A percentile compares a stretch with the other conserved stretches of the same genome.
Conservation (phyloP, 2,113 vertebrate species). For the Pedetes capensis region DNA sequence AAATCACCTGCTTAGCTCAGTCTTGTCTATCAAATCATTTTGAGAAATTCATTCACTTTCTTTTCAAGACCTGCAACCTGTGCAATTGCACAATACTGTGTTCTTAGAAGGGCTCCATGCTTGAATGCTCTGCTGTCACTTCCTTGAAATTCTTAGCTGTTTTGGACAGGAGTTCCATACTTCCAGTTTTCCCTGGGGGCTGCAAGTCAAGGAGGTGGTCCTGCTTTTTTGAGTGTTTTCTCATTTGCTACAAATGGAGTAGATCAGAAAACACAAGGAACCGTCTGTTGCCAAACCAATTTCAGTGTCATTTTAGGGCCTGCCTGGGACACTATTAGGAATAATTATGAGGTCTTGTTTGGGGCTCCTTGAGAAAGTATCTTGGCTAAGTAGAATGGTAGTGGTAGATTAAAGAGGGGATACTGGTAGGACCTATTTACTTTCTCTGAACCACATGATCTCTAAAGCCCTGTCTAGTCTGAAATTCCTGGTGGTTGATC, state of each 20-base stretch:
- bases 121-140: neutral
- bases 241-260: too few relatives aligned
- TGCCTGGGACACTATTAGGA: neutral
- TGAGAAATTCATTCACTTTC: neutral
- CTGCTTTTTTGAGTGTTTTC: neutral
- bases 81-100: neutral
- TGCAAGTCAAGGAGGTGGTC: neutral
- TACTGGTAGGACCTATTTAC: neutral
- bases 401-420: neutral
- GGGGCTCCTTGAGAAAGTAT: neutral
- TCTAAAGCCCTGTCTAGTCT: neutral
- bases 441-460: neutral
- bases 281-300: neutral
- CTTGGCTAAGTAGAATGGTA: neutral
- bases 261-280: neutral
- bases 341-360: neutral
- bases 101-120: neutral
- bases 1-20: neutral
- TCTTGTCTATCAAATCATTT: neutral
- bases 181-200: neutral
- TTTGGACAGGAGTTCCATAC: neutral
- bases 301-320: neutral
- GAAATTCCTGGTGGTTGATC: neutral
- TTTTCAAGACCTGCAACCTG: neutral
- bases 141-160: neutral